These are phyloP conservation scores for Chrysolina americana DNA, from an alignment of 2,888 invertebrate genomes.

Conservation along the genomic window DNA sequence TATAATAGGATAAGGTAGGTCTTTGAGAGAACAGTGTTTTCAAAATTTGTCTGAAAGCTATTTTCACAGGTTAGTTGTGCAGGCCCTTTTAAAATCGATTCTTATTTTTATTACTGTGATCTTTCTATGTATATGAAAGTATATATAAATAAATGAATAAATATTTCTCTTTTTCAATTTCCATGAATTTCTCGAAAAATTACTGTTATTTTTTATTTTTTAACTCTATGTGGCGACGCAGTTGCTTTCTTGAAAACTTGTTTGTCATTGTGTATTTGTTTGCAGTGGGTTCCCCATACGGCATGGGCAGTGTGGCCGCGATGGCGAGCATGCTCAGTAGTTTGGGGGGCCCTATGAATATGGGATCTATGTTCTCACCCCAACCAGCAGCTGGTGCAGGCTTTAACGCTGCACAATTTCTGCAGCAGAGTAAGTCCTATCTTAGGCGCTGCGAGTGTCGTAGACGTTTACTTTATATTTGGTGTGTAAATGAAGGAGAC, in stretches of 20 bases:
- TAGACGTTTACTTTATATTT: conserved; percentile 36
- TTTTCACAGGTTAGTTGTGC: too few relatives aligned
- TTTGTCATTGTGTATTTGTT: conserved; percentile 46
- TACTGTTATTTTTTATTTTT: not conserved
- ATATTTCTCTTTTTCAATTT: too few relatives aligned
- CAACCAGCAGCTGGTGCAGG: conserved; percentile 64
- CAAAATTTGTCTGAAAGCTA: too few relatives aligned
- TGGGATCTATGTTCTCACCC: conserved; percentile 62
- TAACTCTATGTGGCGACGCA: not conserved
- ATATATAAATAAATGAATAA: too few relatives aligned
- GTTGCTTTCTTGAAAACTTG: conserved; percentile 34
- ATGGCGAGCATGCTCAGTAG: conserved; percentile 70
- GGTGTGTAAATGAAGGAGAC: conserved; percentile 24
- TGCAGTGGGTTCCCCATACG: conserved; percentile 65
- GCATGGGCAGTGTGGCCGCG: conserved; percentile 69
- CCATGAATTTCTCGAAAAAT: too few relatives aligned
- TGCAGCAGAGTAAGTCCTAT: conserved; percentile 86
- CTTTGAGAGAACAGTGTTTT: too few relatives aligned
- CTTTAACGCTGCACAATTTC: conserved; percentile 83
- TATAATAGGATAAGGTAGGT: too few relatives aligned
- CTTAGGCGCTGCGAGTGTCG: conserved; percentile 53
- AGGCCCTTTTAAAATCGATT: too few relatives aligned
- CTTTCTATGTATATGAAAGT: too few relatives aligned
- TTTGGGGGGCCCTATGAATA: conserved; percentile 68
- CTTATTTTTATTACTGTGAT: not conserved